A percentile compares a stretch with the other conserved stretches of the same genome.
phyloP scores from a whole-genome alignment of 2,113 vertebrate genomes.

The Chlorodrepanis virens region DNA sequence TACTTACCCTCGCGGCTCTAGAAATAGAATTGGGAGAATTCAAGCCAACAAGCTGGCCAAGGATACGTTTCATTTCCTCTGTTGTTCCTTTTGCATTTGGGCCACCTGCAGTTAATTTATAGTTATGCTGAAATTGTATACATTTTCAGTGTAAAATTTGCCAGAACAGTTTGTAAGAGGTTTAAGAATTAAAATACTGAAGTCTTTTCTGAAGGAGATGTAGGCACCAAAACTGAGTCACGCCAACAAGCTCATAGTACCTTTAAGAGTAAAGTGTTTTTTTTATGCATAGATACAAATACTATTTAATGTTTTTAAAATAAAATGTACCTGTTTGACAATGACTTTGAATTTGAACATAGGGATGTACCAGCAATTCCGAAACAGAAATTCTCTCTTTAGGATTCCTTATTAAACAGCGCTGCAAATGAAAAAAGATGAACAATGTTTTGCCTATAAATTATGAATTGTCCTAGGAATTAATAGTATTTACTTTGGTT shows the following conservation, averaged over 20 bases:
- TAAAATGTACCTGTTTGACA: slow-evolving; percentile 73
- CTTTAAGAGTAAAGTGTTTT: background rate
- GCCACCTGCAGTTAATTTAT: slow-evolving; percentile 49
- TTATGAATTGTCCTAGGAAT: background rate
- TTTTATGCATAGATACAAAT: background rate
- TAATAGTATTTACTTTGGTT: background rate
- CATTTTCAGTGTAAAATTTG: background rate
- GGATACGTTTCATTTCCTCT: slow-evolving; percentile 85
- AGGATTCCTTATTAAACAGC: slow-evolving; percentile 88
- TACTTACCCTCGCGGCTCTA: slow-evolving; percentile 88
- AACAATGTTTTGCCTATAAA: background rate
- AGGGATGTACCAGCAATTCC: slow-evolving; percentile 87
- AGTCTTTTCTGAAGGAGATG: background rate
- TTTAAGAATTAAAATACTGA: background rate
- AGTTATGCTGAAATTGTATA: background rate
- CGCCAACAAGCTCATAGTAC: background rate
- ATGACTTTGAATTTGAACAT: slow-evolving; percentile 86
- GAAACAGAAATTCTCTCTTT: slow-evolving; percentile 89
- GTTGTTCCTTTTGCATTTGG: slow-evolving; percentile 62
- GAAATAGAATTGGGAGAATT: slow-evolving; percentile 95
- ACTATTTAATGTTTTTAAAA: background rate
- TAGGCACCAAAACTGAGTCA: background rate
- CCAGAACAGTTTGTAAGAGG: background rate
- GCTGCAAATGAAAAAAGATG: slow-evolving; percentile 62
- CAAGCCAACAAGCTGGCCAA: slow-evolving; percentile 88